Base-by-base conservation (phyloP, 1,140 invertebrate species). In the Varroa destructor region DNA sequence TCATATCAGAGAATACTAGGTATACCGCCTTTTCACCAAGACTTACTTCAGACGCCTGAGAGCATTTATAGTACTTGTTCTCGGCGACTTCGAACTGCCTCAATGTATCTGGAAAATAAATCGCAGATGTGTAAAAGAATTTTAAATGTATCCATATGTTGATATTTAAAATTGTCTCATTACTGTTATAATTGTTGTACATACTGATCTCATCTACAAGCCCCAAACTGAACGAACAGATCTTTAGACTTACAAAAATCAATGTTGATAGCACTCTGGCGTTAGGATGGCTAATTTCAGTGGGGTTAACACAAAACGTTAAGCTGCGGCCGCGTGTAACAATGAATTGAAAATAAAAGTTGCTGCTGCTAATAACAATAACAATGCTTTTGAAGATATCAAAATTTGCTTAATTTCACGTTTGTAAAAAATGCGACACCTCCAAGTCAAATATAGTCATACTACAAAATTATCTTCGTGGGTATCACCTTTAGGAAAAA, bases 11-110 rank as follows among this genome's bases (percentile, higher is more conserved):
- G 46, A 67, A 67, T 1, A 67, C 8, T 12, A 67, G 2, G 5
- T 67, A 43, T 40, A 67, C 61, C 40, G 14, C 2, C 37, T 67
- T 46, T 67, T 67, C 61, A 2, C 61, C 61, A 37, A 67, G 12
- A 40, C 12, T 14, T 36, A 67, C 61, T 67, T 67, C 12, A 2
- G 61, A 67, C 2, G 12, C 37, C 40, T 46, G 40, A 4, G 14
- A 12, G 8, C 61, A 67, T 37, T 67, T 67, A 37, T 67, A 67
- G 61, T 25, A 67, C 37, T 67, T 40, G 12, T 67, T 40, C 61
- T 43, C 40, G 1, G 61, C 12, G 12, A 46, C 46, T 37, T 40
- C 40, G 61, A 67, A 67, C 46, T 67, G 61, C 3, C 10, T 40
- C 14, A 67, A 37, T 40, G 14, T 67, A 8, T 67, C 61, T 67